Base-by-base conservation (phyloP, 1,140 invertebrate genomes). In the Drosophila bocki region DNA sequence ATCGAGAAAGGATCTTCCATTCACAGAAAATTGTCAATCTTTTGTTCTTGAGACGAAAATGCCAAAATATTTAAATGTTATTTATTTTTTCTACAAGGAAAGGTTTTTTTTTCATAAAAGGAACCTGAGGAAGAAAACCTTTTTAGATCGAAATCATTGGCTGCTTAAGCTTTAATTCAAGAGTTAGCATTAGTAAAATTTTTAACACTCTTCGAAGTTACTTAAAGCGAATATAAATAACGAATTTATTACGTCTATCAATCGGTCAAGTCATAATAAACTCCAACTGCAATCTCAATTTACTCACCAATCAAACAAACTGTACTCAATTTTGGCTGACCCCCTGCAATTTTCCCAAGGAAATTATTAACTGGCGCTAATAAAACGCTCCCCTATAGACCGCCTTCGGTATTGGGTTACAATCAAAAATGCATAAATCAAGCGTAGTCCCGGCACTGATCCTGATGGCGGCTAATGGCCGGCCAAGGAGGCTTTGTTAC, bases 381-480 rank as follows among this genome's bases (percentile, higher is more conserved):
- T 78, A 78, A 78, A 77, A 78, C 41, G 51, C 56, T 61, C 54
- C 35, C 15, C 37, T 15, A 26, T 1, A 7, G 19, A 15, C 13
- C 19, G 17, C 33, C 8, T 33, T 61, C 4, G 44, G 37, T 67
- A 45, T 76, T 47, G 62, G 62, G 80, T 87, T 87, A 80, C 84
- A 44, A 54, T 56, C 74, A 69, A 41, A 62, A 64, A 53, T 63
- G 77, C 84, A 88, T 87, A 87, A 87, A 87, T 87, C 84, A 88
- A 75, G 76, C 80, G 63, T 71, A 53, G 68, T 47, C 33, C 26
- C 74, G 35, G 45, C 57, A 60, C 65, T 62, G 79, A 74, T 80
- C 61, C 65, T 75, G 54, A 41, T 53, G 47, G 42, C 17, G 47
- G 67, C 77, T 77, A 88, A 87, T 83, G 76, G 62, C 78, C 69